Conservation (phyloP, 1,140 invertebrate genomes). For the Helicoverpa zea region DNA sequence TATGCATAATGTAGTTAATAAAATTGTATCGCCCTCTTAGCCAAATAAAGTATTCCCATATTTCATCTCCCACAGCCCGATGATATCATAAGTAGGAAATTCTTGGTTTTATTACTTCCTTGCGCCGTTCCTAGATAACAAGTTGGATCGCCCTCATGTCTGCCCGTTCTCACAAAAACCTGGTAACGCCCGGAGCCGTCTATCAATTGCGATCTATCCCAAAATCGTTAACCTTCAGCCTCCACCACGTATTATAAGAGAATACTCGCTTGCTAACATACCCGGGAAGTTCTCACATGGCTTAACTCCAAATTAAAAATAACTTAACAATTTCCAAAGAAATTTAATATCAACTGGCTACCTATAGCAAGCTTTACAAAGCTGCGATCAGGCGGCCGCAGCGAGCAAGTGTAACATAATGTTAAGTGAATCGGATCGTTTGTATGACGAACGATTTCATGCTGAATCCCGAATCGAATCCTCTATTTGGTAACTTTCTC, state of each 20-base stretch:
- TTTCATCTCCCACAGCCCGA: background rate
- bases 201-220: constrained; percentile 8
- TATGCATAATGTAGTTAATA: constrained; percentile 22
- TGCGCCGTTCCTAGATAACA: constrained; percentile 7
- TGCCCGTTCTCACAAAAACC: background rate
- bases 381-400: background rate
- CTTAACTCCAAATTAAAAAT: background rate
- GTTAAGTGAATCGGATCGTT: constrained; percentile 31
- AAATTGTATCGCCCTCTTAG: constrained; percentile 6
- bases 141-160: constrained; percentile 14
- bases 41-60: constrained; percentile 6
- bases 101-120: constrained; percentile 12
- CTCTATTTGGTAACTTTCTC: constrained; percentile 26
- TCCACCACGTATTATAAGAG: background rate
- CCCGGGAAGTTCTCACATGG: too few species aligned
- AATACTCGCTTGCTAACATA: background rate
- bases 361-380: constrained; percentile 1
- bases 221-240: background rate
- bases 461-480: constrained; percentile 10
- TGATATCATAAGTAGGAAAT: background rate
- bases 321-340: constrained; percentile 22
- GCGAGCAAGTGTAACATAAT: constrained; percentile 18
- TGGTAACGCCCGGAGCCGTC: background rate
- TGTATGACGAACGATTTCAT: constrained; percentile 21
- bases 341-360: constrained; percentile 1